Conservation (phyloP, 2,888 invertebrate species). For the Amphimallon solstitiale region DNA sequence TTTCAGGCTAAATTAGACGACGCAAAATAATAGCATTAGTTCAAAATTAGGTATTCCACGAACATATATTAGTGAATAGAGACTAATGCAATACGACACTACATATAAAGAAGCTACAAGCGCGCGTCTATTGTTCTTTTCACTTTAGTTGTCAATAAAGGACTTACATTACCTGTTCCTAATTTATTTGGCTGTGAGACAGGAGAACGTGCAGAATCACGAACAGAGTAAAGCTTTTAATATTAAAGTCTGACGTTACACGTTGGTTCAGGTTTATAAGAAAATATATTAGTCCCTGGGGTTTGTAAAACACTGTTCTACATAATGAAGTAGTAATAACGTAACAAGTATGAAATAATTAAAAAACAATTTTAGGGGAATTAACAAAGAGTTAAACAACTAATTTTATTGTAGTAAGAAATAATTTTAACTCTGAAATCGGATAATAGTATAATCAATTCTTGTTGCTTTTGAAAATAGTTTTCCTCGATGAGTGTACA, state of each 20-base stretch:
- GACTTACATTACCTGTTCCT: conserved; percentile 1
- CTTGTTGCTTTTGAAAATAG: too few species aligned
- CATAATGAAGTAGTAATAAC: too few species aligned
- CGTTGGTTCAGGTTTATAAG: neutral
- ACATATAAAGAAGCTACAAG: neutral
- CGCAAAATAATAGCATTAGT: too few species aligned
- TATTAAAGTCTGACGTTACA: conserved; percentile 4
- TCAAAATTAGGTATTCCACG: too few species aligned
- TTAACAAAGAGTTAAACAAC: too few species aligned
- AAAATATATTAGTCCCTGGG: neutral
- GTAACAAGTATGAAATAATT: too few species aligned
- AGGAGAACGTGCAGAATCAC: neutral
- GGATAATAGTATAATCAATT: too few species aligned
- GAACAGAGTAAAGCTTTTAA: neutral
- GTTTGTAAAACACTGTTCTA: neutral
- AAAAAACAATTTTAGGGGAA: too few species aligned
- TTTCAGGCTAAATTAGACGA: too few species aligned
- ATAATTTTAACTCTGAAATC: too few species aligned
- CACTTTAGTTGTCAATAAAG: neutral
- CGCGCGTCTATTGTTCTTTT: neutral
- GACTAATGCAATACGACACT: neutral
- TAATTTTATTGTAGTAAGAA: too few species aligned
- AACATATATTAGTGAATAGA: neutral
- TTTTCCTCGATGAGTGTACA: neutral
- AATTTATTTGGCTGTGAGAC: conserved; percentile 1